A percentile compares a stretch with the other conserved stretches of the same genome.
Conservation (phyloP, 2,797 vertebrate genomes). For the Rhinatrema bivittatum region DNA sequence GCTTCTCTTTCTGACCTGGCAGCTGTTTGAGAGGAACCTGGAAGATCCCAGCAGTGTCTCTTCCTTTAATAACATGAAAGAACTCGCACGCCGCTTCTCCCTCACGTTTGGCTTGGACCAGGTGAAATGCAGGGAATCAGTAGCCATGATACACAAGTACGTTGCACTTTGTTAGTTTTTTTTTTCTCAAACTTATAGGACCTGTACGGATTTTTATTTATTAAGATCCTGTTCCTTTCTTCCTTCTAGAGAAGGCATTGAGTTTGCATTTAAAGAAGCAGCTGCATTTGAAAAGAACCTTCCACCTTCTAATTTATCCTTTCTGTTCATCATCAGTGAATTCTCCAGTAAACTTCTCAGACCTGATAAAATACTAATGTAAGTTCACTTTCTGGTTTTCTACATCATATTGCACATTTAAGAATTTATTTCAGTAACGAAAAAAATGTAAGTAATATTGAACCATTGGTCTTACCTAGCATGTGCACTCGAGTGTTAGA, state of each 20-base stretch:
- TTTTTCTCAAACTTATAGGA: background rate
- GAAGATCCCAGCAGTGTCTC: slow-evolving; percentile 61
- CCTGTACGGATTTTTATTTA: background rate
- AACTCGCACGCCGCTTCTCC: slow-evolving; percentile 81
- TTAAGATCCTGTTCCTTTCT: background rate
- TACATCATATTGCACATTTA: background rate
- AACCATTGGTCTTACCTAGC: no score
- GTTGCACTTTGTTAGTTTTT: slow-evolving; percentile 9
- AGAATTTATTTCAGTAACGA: no score
- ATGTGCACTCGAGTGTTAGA: background rate
- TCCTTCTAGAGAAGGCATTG: slow-evolving; percentile 70
- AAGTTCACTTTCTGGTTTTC: slow-evolving; percentile 30
- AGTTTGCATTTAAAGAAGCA: slow-evolving; percentile 79
- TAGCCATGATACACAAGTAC: slow-evolving; percentile 88
- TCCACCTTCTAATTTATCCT: slow-evolving; percentile 67
- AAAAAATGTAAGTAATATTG: no score
- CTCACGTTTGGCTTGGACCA: slow-evolving; percentile 81
- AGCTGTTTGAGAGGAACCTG: slow-evolving; percentile 70
- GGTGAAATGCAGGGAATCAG: slow-evolving; percentile 76
- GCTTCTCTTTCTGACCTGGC: slow-evolving; percentile 8
- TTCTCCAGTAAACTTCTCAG: slow-evolving; percentile 85
- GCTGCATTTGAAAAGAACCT: slow-evolving; percentile 46
- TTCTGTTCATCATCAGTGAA: slow-evolving; percentile 77
- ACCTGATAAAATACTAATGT: slow-evolving; percentile 83
- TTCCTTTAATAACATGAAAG: slow-evolving; percentile 82